These are phyloP conservation scores for Prionace glauca DNA, from an alignment of 2,797 vertebrate species.

Conservation along the genomic window DNA sequence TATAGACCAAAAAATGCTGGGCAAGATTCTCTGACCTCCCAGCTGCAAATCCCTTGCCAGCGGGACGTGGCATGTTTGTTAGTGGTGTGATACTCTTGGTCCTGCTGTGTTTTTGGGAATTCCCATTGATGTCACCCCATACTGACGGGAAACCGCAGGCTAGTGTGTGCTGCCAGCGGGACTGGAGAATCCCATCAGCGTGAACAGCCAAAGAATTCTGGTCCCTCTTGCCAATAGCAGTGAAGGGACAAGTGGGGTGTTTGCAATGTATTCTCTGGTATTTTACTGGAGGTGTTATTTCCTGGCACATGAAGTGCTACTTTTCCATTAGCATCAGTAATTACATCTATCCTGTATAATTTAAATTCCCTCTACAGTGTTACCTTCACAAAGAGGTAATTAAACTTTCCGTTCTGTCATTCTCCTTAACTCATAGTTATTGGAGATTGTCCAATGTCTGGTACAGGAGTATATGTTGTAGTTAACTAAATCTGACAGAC, in stretches of 20 bases:
- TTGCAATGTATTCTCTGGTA: not conserved
- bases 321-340: not conserved
- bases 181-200: too few species aligned
- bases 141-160: too few species aligned
- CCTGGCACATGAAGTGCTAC: not conserved
- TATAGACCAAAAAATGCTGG: too few species aligned
- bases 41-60: too few species aligned
- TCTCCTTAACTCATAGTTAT: not conserved
- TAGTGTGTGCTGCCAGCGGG: too few species aligned
- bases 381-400: not conserved
- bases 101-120: too few species aligned
- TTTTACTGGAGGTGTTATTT: not conserved
- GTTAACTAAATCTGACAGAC: not conserved
- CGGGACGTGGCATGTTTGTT: too few species aligned
- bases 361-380: not conserved
- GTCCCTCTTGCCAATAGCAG: not conserved
- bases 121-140: too few species aligned
- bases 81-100: too few species aligned
- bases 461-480: not conserved
- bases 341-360: not conserved
- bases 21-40: too few species aligned
- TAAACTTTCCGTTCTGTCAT: not conserved
- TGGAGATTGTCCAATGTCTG: not conserved
- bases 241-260: not conserved
- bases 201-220: too few species aligned